These are phyloP conservation scores for Sinhomidia bicolor DNA, from an alignment of 2,888 invertebrate genomes.

Conservation along the genomic window DNA sequence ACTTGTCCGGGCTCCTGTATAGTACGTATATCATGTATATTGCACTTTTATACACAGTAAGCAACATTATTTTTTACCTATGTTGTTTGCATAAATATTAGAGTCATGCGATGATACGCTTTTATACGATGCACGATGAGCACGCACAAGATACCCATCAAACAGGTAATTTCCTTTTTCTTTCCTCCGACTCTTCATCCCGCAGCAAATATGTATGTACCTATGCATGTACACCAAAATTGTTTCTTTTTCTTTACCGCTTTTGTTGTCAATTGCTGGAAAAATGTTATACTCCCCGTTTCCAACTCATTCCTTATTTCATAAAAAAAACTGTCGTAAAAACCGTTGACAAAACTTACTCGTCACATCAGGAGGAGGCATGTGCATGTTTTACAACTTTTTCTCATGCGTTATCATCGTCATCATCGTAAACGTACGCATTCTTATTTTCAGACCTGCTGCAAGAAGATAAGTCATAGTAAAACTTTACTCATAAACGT, in stretches of 20 bases:
- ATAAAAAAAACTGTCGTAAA: conserved; percentile 28
- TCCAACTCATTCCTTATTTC: background rate
- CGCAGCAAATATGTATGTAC: background rate
- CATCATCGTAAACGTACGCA: background rate
- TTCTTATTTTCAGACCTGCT: background rate
- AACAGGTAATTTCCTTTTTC: background rate
- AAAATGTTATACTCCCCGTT: background rate
- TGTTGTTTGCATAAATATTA: background rate
- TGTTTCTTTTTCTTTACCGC: background rate
- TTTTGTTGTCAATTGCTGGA: background rate
- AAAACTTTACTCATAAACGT: no score
- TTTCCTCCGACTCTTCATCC: background rate
- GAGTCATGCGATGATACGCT: no score
- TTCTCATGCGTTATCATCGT: conserved; percentile 19
- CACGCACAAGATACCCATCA: background rate
- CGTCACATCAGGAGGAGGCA: conserved; percentile 21
- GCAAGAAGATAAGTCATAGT: no score
- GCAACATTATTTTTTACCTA: no score
- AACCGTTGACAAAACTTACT: conserved; percentile 23
- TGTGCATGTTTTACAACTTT: conserved; percentile 57
- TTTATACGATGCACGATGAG: background rate
- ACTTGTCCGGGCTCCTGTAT: background rate
- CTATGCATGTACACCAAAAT: background rate
- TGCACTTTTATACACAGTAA: no score
- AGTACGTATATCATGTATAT: no score